Percentiles rank a stretch among this genome's conserved stretches.
Evolutionary conservation across 2,113 vertebrate genomes (phyloP).

Genomic region (Puffinus mauretanicus): DNA sequence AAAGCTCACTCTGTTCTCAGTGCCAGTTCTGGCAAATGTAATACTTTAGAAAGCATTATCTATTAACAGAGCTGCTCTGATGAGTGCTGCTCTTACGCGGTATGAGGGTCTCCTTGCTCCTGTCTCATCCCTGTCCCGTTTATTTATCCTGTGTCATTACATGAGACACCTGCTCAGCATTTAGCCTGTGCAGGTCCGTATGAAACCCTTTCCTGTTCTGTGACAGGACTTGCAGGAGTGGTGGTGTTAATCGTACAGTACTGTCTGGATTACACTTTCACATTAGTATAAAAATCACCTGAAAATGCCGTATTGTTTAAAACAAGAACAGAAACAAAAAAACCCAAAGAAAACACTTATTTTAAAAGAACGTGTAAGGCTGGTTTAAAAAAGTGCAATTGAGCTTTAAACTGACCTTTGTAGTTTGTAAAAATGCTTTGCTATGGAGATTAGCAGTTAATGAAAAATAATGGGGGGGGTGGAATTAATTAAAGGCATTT

Average conservation of each 20-base stretch:
- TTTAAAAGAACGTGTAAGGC: not conserved
- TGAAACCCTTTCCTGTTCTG: not conserved
- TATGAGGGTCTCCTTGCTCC: not conserved
- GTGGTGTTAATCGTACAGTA: not conserved
- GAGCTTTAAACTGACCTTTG: not conserved
- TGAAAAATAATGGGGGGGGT: not conserved
- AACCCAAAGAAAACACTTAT: too few relatives aligned
- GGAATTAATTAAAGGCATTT: not conserved
- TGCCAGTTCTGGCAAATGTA: not conserved
- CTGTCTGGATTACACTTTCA: not conserved
- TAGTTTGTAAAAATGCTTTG: not conserved
- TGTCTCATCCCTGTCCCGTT: not conserved
- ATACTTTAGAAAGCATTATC: fast-evolving
- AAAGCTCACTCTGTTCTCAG: not conserved
- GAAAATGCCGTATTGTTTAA: not conserved
- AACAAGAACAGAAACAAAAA: not conserved
- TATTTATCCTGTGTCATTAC: not conserved
- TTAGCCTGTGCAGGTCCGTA: not conserved
- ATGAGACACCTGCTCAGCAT: not conserved
- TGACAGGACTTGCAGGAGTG: not conserved
- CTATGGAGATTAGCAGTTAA: not conserved
- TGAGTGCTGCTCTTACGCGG: not conserved
- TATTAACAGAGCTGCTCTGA: not conserved
- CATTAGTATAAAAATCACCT: not conserved
- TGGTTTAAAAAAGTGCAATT: not conserved